Evolutionary conservation across 2,888 invertebrate genomes (phyloP).

Genomic region (Hanleya hanleyi): DNA sequence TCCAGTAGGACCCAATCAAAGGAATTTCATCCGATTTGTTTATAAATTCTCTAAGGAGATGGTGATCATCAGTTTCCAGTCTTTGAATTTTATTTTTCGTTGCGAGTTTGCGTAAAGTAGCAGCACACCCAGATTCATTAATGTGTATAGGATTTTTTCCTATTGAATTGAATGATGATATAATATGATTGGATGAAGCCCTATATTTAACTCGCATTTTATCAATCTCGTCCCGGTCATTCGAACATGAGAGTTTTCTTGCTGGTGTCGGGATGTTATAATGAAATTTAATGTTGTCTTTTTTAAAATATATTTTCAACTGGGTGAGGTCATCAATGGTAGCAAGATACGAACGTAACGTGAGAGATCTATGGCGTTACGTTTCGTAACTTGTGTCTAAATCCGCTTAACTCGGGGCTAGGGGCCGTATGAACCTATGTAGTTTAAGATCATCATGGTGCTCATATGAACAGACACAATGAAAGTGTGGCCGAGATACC

Average conservation of each 20-base stretch:
- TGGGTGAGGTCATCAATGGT: background rate
- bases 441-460: too few species aligned
- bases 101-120: background rate
- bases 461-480: too few species aligned
- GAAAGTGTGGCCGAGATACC: too few species aligned
- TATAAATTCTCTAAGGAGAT: background rate
- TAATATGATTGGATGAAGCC: background rate
- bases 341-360: too few species aligned
- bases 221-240: background rate
- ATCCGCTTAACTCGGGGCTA: too few species aligned
- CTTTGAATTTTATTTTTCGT: background rate
- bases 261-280: background rate
- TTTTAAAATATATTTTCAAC: background rate
- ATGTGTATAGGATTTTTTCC: background rate
- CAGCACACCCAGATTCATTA: background rate
- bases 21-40: slow-evolving; percentile 2
- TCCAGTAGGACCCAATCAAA: slow-evolving; percentile 14
- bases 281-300: background rate
- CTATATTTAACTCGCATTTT: background rate
- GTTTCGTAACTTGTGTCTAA: too few species aligned
- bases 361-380: too few species aligned
- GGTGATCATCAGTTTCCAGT: background rate
- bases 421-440: too few species aligned
- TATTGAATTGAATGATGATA: background rate
- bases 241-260: background rate